phyloP scores from a whole-genome alignment of 2,797 vertebrate species.

The Sciurus carolinensis region DNA sequence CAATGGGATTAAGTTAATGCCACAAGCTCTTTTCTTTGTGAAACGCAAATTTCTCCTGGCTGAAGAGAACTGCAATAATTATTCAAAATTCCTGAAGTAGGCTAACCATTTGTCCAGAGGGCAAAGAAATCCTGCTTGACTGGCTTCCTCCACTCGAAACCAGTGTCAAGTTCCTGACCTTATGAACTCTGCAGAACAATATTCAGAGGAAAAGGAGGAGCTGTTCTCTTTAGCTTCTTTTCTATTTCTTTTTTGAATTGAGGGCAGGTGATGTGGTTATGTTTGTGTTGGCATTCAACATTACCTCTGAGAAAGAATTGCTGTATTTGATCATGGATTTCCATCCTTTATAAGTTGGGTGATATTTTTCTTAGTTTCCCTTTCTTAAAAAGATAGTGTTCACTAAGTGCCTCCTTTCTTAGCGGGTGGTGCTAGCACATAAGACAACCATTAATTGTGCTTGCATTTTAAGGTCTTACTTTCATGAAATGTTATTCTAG shows the following conservation, averaged over 20 bases:
- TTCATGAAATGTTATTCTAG: neutral
- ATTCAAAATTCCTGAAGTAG: conserved; percentile 82
- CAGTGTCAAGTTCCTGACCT: conserved; percentile 84
- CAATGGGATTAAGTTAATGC: conserved; percentile 72
- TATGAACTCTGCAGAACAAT: conserved; percentile 67
- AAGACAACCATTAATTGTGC: neutral
- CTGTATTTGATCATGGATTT: conserved; percentile 13
- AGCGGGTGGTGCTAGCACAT: neutral
- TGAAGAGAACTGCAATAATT: conserved; percentile 77
- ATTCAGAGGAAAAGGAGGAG: conserved; percentile 72
- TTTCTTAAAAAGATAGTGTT: neutral
- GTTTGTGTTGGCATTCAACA: neutral
- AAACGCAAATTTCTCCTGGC: conserved; percentile 85
- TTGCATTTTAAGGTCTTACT: neutral
- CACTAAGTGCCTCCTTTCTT: conserved; percentile 20
- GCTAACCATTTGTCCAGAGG: conserved; percentile 77
- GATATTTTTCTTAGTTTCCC: conserved; percentile 19
- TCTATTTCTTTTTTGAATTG: neutral
- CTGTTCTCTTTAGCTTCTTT: conserved; percentile 25
- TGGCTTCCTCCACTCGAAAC: conserved; percentile 84
- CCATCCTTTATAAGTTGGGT: conserved; percentile 1
- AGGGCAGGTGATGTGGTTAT: conserved; percentile 28
- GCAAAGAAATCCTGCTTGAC: conserved; percentile 81
- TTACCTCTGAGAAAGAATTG: neutral
- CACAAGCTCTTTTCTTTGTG: conserved; percentile 73